Base-by-base conservation (phyloP, 2,113 vertebrate species). In the Sphaerodactylus townsendi region DNA sequence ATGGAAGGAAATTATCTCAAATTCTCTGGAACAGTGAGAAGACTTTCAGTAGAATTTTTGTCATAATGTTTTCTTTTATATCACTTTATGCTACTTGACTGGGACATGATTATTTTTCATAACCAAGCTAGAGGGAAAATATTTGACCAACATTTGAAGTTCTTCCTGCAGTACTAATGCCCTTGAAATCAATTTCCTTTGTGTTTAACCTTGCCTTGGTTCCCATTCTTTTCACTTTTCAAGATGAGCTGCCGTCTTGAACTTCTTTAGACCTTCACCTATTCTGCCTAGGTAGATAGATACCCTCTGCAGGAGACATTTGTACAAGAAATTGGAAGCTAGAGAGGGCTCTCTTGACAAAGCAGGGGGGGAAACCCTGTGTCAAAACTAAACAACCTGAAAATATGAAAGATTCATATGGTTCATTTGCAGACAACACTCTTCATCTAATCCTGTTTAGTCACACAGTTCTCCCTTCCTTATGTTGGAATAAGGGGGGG, bases 121-220 rank as follows among this genome's bases (percentile, higher is more conserved):
- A 92, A 70, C 84, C 86, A 87, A 92, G 74, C 33, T 85, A 85
- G 0, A 0, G 21, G 62, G 89, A 70, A 93, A 92, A 92, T 78
- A 39, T 95, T 95, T 94, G 92, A 71, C 83, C 85, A 86, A 74
- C 84, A 46, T 80, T 85, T 59, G 44, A 84, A 72, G 69, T 69
- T 81, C 91, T 91, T 94, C 79, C 35, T 88, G 35, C 77, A 70
- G 48, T 89, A 72, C 88, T 53, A 1, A 82, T 92, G 93, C 92
- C 90, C 90, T 90, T 87, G 84, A 79, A 95, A 95, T 95, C 89
- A 93, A 92, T 93, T 93, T 94, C 88, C 84, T 93, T 92, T 94
- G 88, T 93, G 92, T 89, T 95, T 90, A 87, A 65, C 53, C 77
- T 92, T 94, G 95, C 92, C 93, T 95, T 95, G 88, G 76, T 90